Evolutionary conservation across 2,888 invertebrate genomes (phyloP), one percentile per base, ranked within the genome.

Genomic region (Seira ritae): DNA sequence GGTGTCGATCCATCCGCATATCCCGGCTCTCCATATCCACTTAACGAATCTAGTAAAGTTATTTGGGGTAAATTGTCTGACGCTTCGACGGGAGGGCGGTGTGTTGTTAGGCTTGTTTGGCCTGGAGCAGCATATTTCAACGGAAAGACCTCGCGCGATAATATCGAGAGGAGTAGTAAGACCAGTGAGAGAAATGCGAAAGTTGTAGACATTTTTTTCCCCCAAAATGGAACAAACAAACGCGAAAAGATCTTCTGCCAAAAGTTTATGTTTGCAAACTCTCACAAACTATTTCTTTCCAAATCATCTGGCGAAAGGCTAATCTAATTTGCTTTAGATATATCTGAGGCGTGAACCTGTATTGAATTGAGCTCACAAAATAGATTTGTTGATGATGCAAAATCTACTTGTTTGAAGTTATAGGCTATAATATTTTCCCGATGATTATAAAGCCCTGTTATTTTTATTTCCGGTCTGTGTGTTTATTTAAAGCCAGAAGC

Each of bases 51-150:
- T 2, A 69, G 19, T n/a, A 75, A 19, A 24, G 31, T 65, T 2
- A 80, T 80, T 46, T 71, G 46, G 12, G 80, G 80, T 2, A 80
- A 55, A 20, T 20, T 20, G 20, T 22, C 70, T 31, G 31, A 31
- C 55, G 3, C 23, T 15, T 0, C 10, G 20, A 19, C 2, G 17
- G 19, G 19, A 10, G 62, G 62, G 12, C 12, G 62, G 19, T 19
- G 62, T 20, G 62, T 62, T 12, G 62, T 22, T 1, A n/a, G 62
- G 62, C 62, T 50, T 19, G 12, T 8, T 62, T 62, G 1, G n/a
- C 55, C 17, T 3, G 55, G 55, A 15, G 55, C 15, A n/a, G 12
- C 55, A 62, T 8, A 22, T 31, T 12, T 62, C 62, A 62, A 4
- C 12, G 62, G 20, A 62, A 20, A 2, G 22, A 62, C 62, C 12